Evolutionary conservation across 2,113 vertebrate genomes (phyloP).

Genomic region (Heterotilapia buettikoferi): DNA sequence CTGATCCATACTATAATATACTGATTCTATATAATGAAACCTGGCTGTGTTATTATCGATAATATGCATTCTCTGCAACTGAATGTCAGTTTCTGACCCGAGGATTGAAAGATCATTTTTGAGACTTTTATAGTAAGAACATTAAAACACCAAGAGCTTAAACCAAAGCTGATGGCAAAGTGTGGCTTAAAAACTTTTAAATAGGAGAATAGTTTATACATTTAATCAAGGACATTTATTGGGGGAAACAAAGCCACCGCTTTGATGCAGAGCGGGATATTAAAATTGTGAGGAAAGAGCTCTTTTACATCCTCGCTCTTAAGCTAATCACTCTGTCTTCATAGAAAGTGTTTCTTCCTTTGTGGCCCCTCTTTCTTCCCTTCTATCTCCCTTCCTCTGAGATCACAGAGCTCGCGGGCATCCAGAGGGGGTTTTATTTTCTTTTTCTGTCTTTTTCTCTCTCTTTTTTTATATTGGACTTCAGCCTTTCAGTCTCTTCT

Average conservation of each 20-base stretch:
- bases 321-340: background rate
- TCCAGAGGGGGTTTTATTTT: background rate
- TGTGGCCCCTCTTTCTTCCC: background rate
- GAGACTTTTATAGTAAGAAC: background rate
- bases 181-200: background rate
- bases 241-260: background rate
- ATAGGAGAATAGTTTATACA: background rate
- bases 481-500: background rate
- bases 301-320: background rate
- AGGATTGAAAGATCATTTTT: background rate
- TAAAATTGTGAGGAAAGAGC: background rate
- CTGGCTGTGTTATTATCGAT: background rate
- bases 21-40: background rate
- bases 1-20: background rate
- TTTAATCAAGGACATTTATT: background rate
- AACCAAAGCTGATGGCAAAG: background rate
- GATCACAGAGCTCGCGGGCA: background rate
- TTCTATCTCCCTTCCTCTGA: background rate
- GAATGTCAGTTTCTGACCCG: background rate
- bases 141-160: background rate
- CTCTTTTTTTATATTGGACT: background rate
- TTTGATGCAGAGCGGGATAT: background rate
- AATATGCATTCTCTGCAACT: fast-evolving
- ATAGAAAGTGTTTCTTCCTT: background rate
- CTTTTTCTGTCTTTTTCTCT: background rate